Conservation (phyloP, 2,888 invertebrate genomes). For the Trimorus sp. region DNA sequence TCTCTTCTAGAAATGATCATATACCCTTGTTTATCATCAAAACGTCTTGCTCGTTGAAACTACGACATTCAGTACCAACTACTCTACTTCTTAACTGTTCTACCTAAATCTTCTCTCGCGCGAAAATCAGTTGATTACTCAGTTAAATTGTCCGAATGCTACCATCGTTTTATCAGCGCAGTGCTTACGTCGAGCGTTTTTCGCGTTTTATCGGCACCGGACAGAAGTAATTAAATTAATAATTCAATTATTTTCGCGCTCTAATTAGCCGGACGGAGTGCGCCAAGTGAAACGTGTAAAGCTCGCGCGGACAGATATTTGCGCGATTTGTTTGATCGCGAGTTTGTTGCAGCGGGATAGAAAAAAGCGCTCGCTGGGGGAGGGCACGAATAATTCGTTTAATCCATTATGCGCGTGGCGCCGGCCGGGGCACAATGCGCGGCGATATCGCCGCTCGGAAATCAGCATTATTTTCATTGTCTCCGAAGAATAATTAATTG, state of each 20-base stretch:
- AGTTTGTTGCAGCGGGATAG: conserved; percentile 40
- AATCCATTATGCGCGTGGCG: conserved; percentile 43
- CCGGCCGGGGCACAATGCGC: conserved; percentile 11
- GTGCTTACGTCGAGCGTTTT: too few relatives aligned
- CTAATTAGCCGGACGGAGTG: conserved; percentile 36
- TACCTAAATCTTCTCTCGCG: too few relatives aligned
- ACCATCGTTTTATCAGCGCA: too few relatives aligned
- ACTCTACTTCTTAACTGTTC: too few relatives aligned
- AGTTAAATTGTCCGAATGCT: too few relatives aligned
- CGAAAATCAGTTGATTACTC: too few relatives aligned
- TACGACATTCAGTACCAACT: too few relatives aligned
- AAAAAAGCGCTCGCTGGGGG: conserved; percentile 1
- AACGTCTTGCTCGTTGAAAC: too few relatives aligned
- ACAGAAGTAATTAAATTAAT: conserved; percentile 40
- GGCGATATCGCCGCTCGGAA: conserved; percentile 45
- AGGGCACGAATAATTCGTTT: conserved; percentile 47
- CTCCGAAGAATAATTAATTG: conserved; percentile 57
- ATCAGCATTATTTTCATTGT: conserved; percentile 52
- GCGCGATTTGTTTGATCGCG: conserved; percentile 50
- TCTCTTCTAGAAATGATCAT: too few relatives aligned
- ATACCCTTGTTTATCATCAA: too few relatives aligned
- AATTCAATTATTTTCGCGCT: conserved; percentile 46
- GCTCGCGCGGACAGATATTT: conserved; percentile 43
- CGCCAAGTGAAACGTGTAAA: conserved; percentile 46
- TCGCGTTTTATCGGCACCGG: conserved; percentile 23